phyloP scores from a whole-genome alignment of 1,140 invertebrate species.

The Anastatus disparis region DNA sequence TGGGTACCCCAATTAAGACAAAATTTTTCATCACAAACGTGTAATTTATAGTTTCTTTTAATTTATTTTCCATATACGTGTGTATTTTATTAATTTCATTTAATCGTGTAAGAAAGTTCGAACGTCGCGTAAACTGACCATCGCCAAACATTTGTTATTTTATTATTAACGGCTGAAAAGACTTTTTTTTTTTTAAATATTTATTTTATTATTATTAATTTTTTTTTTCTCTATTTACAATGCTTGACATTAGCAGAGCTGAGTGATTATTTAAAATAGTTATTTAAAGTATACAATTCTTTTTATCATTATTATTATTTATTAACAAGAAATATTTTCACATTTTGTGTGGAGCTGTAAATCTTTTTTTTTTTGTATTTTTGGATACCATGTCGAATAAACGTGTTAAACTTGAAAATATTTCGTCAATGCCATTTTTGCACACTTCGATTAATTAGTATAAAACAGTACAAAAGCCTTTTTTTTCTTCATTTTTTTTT shows the following conservation, averaged over 20 bases:
- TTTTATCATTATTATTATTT: too few species aligned
- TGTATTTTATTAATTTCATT: constrained; percentile 2
- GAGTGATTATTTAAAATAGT: constrained; percentile 37
- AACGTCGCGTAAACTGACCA: constrained; percentile 9
- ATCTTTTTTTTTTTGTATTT: neutral
- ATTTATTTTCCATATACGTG: neutral
- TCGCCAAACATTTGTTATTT: constrained; percentile 20
- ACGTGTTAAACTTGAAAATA: constrained; percentile 15
- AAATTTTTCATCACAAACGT: neutral
- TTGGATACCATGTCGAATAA: constrained; percentile 8
- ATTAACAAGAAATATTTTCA: constrained; percentile 39
- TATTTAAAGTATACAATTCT: constrained; percentile 30
- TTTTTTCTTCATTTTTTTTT: too few species aligned
- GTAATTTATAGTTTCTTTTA: too few species aligned
- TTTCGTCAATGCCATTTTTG: constrained; percentile 6
- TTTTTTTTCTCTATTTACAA: constrained; percentile 31
- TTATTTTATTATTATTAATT: constrained; percentile 1
- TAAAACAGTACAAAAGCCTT: constrained; percentile 30
- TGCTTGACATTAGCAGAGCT: constrained; percentile 38
- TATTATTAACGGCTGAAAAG: constrained; percentile 23
- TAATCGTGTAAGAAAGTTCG: constrained; percentile 9
- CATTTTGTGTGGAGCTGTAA: constrained; percentile 9
- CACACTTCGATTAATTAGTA: constrained; percentile 25
- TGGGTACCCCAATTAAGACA: too few species aligned
- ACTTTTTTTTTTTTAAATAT: constrained; percentile 7